Evolutionary conservation across 2,888 invertebrate genomes (phyloP).

Genomic region (Sericinus montela): DNA sequence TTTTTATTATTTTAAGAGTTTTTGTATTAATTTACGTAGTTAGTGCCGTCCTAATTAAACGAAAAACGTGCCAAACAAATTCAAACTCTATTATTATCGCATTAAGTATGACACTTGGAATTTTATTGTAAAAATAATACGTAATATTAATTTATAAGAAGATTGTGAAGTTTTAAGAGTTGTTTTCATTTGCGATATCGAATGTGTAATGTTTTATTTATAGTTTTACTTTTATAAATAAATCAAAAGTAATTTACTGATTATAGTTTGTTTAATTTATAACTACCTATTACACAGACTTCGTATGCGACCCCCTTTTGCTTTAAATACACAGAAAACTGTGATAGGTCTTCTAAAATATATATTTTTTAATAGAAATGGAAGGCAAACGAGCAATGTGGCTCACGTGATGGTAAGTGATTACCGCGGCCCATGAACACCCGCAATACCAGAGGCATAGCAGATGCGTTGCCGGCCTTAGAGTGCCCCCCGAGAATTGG

Average conservation of each 20-base stretch:
- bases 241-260: constrained; percentile 58
- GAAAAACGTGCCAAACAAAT: constrained; percentile 64
- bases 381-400: too few relatives aligned
- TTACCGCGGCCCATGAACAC: too few relatives aligned
- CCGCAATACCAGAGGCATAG: too few relatives aligned
- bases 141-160: constrained; percentile 10
- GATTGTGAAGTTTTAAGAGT: neutral
- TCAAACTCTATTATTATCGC: constrained; percentile 30
- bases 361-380: too few relatives aligned
- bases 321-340: too few relatives aligned
- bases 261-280: constrained; percentile 33
- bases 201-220: constrained; percentile 33
- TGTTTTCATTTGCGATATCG: constrained; percentile 39
- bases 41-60: constrained; percentile 66
- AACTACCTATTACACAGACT: too few relatives aligned
- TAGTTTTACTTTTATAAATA: constrained; percentile 64
- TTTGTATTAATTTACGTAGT: constrained; percentile 31
- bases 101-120: constrained; percentile 26
- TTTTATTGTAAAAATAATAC: constrained; percentile 11
- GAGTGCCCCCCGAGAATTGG: too few relatives aligned
- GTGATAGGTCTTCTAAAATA: too few relatives aligned
- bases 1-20: neutral
- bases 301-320: too few relatives aligned
- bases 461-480: too few relatives aligned
- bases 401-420: too few relatives aligned